phyloP scores from a whole-genome alignment of 1,140 invertebrate genomes.

The Charaxes varanes region DNA sequence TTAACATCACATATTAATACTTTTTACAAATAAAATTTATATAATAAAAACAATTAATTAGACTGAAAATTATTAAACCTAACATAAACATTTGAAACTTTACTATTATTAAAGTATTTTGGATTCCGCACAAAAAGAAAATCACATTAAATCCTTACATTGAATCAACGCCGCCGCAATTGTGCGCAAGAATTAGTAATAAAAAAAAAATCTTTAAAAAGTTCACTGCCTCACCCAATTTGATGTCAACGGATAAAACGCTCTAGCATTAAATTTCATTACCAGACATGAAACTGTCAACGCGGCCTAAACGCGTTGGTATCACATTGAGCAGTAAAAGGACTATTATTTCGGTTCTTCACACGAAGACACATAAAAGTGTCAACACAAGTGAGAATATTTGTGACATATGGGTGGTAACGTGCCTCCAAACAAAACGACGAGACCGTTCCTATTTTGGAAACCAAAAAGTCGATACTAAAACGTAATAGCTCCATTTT shows the following conservation, averaged over 20 bases:
- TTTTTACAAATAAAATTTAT: too few relatives aligned
- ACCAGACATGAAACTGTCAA: conserved; percentile 43
- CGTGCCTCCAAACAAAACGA: conserved; percentile 7
- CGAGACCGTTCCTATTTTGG: conserved; percentile 11
- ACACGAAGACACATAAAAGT: conserved; percentile 47
- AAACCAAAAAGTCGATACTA: conserved; percentile 3
- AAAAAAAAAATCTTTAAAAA: too few relatives aligned
- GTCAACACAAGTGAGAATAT: conserved; percentile 40
- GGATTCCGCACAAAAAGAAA: too few relatives aligned
- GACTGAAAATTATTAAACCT: too few relatives aligned
- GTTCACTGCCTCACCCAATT: conserved; percentile 13
- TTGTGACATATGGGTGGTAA: conserved; percentile 36
- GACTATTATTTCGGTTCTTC: conserved; percentile 52
- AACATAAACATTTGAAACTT: too few relatives aligned
- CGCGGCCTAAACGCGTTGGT: conserved; percentile 47
- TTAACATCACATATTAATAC: too few relatives aligned
- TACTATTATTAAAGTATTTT: too few relatives aligned
- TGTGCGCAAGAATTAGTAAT: too few relatives aligned
- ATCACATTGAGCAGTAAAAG: conserved; percentile 44
- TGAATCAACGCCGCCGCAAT: too few relatives aligned
- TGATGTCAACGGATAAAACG: conserved; percentile 21
- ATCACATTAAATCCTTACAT: too few relatives aligned
- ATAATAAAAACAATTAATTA: too few relatives aligned
- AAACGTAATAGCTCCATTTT: not conserved
- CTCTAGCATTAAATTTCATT: conserved; percentile 32